Percentiles rank a stretch among this genome's conserved stretches.
These are phyloP conservation scores for Dipodomys ordii DNA, from an alignment of 2,113 vertebrate species.

Conservation along the genomic window DNA sequence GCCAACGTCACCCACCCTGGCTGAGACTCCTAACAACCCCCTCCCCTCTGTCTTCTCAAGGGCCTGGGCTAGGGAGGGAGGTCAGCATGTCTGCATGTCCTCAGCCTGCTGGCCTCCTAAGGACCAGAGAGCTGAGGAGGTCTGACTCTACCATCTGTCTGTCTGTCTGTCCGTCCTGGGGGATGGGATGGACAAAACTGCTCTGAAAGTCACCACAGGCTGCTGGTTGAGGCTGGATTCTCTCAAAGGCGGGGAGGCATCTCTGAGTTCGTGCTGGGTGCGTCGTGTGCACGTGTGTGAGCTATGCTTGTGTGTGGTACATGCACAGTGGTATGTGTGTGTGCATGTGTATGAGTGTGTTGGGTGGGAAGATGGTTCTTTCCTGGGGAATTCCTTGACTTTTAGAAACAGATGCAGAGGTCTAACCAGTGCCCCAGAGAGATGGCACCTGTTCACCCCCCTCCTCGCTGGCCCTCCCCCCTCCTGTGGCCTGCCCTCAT, in stretches of 20 bases:
- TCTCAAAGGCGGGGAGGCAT: neutral
- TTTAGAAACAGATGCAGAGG: neutral
- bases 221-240: neutral
- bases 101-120: neutral
- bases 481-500: neutral
- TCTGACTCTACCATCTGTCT: too few relatives aligned
- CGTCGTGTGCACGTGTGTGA: too few relatives aligned
- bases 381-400: conserved; percentile 2
- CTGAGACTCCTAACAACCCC: neutral
- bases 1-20: neutral
- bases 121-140: neutral
- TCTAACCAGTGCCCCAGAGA: neutral
- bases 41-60: neutral
- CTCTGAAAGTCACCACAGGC: neutral
- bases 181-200: neutral
- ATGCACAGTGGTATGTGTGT: neutral
- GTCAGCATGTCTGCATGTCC: neutral
- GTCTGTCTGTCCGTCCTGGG: neutral
- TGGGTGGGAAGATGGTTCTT: conserved; percentile 22
- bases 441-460: neutral
- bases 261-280: neutral
- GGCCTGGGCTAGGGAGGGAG: neutral
- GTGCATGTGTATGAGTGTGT: neutral
- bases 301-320: neutral
- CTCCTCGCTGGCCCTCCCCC: too few relatives aligned